Base-by-base conservation (phyloP, 2,888 invertebrate genomes). In the Thumatha senex region DNA sequence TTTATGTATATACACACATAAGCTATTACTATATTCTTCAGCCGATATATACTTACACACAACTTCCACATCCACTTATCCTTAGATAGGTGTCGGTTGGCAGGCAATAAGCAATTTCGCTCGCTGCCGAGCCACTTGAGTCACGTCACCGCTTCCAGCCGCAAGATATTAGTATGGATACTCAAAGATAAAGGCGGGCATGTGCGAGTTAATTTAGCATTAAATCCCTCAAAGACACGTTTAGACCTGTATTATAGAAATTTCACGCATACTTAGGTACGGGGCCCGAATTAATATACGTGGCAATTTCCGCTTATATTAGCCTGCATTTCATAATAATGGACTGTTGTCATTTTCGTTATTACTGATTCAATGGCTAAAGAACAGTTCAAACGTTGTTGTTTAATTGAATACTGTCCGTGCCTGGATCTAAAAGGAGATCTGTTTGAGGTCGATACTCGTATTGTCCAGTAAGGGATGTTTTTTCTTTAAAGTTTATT, bases 91-190 rank as follows among this genome's bases (percentile, higher is more conserved):
- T 48, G 62, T 56, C 62, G 50, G 45, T 63, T 63, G 57, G 57
- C 64, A 64, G 58, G 61, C 66, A 58, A 59, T 66, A 65, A 63
- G 57, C 61, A 66, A 61, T 64, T 65, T 42, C 57, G 53, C 63
- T 49, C 54, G 56, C 61, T 58, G 57, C 58, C 58, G 56, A 61
- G 69, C 56, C 68, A 56, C 67, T 68, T 63, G 56, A 52, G 61
- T 51, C 56, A 58, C 53, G 56, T 59, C 65, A 61, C 47, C 51
- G 44, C 31, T 51, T 61, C 54, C 49, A 60, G 56, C 67, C 72
- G 60, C 70, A 74, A 67, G 62, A 65, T 74, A 73, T 69, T 66
- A 66, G 60, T 54, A 54, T 53, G 59, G 53, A 54, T 51, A 56
- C 53, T 56, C 55, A 54, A 52, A 54, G 58, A 56, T 61, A 59